Evolutionary conservation across 2,113 vertebrate genomes (phyloP).

Genomic region (Callithrix jacchus): DNA sequence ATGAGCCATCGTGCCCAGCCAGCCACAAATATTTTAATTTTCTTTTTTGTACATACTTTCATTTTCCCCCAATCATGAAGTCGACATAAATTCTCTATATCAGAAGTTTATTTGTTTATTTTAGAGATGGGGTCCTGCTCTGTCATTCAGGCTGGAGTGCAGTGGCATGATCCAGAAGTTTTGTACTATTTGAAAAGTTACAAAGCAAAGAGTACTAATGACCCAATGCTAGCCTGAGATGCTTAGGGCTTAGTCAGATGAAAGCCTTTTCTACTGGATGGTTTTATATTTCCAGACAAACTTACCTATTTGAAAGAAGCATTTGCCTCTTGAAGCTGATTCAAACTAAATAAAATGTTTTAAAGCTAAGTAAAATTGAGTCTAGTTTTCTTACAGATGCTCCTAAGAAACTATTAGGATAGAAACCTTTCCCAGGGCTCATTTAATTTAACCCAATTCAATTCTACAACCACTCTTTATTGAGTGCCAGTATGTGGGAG

Average conservation of each 20-base stretch:
- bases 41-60: neutral
- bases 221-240: neutral
- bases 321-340: slow-evolving; percentile 33
- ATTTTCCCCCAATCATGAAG: neutral
- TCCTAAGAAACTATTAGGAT: slow-evolving; percentile 28
- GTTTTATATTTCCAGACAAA: slow-evolving; percentile 19
- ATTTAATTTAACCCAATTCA: neutral
- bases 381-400: slow-evolving; percentile 46
- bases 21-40: neutral
- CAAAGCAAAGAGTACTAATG: neutral
- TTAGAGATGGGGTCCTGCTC: too few relatives aligned
- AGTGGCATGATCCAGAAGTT: neutral
- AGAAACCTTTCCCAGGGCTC: neutral
- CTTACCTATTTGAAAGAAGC: neutral
- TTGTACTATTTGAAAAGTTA: slow-evolving; percentile 12
- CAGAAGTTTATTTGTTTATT: neutral
- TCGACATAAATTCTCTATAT: neutral
- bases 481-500: neutral
- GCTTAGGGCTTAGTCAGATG: neutral
- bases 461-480: neutral
- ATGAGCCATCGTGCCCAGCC: neutral
- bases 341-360: neutral
- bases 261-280: neutral
- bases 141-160: too few relatives aligned
- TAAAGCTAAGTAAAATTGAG: slow-evolving; percentile 1